Evolutionary conservation across 2,113 vertebrate genomes (phyloP), one percentile per base, ranked within the genome.

Genomic region (Oryzias curvinotus): DNA sequence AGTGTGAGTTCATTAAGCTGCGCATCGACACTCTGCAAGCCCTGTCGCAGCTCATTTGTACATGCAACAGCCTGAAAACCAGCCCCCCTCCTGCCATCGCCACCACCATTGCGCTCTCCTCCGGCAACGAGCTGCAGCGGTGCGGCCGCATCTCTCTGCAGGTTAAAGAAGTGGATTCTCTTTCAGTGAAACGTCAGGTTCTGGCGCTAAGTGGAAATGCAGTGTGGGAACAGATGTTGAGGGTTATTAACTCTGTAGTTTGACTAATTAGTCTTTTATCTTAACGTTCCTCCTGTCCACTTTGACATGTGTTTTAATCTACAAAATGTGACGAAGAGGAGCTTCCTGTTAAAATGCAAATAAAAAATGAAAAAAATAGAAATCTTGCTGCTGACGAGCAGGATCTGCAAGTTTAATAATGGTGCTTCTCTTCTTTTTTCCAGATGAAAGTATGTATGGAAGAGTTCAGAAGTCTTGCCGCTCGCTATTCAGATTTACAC

Each of bases 361-460:
- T 36, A 12, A 36, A 3, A 12, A 5, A 1, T 5, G 6, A 28
- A 23, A 23, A 28, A 28, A 28, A 28, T 4, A 7, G 5, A 28
- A 28, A 28, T 28, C 26, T 28, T 28, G 5, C 18, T 14, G 41
- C 41, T n/a, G 14, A 21, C 5, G 2, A 58, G n/a, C 36, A 48
- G 15, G 5, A 52, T 44, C 8, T 53, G 4, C 50, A 15, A 7
- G 30, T 10, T 36, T 30, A 30, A 1, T 36, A 36, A 28, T 28
- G 26, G 4, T 28, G 26, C 26, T 28, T 28, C 26, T 23, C 56
- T 52, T 7, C 17, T 7, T 14, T 54, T 46, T n/a, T 28, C 43
- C 62, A 99, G 97, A 98, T 99, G 96, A 98, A 95, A 48, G 90
- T 95, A 10, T 98, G 94, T 14, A 98, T 97, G 95, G 97, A 99